These are phyloP conservation scores for Belgica antarctica DNA, from an alignment of 2,888 invertebrate species.

Conservation along the genomic window DNA sequence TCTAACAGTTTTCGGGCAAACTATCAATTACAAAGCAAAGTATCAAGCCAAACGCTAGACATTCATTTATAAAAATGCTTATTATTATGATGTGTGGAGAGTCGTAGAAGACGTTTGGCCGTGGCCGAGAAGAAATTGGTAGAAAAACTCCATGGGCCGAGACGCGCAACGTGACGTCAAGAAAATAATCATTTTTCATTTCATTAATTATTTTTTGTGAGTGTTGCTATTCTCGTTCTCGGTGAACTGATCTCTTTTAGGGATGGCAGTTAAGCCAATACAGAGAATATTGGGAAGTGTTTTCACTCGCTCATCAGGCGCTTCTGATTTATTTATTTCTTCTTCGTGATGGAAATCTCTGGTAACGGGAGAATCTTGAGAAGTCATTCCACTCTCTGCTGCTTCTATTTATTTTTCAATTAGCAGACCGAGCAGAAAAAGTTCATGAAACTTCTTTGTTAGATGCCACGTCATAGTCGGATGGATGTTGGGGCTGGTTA, in stretches of 20 bases:
- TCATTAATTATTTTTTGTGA: slow-evolving; percentile 30
- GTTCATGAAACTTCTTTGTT: neutral
- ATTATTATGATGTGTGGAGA: slow-evolving; percentile 30
- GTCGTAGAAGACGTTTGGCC: neutral
- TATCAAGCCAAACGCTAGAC: neutral
- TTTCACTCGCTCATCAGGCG: slow-evolving; percentile 28
- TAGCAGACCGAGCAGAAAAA: neutral
- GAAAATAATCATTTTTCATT: slow-evolving; percentile 38
- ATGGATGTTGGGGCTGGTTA: neutral
- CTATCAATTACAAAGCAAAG: slow-evolving; percentile 36
- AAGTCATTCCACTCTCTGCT: slow-evolving; percentile 8
- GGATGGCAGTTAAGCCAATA: neutral
- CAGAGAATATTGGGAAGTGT: slow-evolving; percentile 17
- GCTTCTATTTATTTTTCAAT: slow-evolving; percentile 14
- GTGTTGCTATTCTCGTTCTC: neutral
- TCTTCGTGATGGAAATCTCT: slow-evolving; percentile 22
- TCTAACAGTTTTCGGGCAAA: neutral
- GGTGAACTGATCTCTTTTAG: neutral
- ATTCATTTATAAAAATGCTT: slow-evolving; percentile 25
- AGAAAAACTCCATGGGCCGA: neutral
- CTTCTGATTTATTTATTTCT: slow-evolving; percentile 28
- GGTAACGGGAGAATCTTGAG: slow-evolving; percentile 13
- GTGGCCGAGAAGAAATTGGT: neutral
- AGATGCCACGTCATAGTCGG: too few relatives aligned
- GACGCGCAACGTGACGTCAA: slow-evolving; percentile 37